Evolutionary conservation across 2,797 vertebrate species (phyloP), one percentile per base, ranked within the genome.

Genomic region (Novumbra hubbsi): DNA sequence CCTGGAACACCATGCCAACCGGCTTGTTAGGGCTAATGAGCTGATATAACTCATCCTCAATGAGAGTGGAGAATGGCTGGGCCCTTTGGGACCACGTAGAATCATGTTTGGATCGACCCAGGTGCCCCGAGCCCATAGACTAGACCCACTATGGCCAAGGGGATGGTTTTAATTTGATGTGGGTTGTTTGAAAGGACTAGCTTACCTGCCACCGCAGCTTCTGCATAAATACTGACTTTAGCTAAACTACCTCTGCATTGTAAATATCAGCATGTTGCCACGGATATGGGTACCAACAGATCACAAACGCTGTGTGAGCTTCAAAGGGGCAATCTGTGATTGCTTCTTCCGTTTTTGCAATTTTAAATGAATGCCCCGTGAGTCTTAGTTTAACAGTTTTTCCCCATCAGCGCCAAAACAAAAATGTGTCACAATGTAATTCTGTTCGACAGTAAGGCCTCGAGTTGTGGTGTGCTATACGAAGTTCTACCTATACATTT

Each of bases 1-100:
- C 32, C 70, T 28, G 66, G 73, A 30, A 62, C 74, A 74, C 78
- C 74, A 74, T 69, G 16, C 15, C 81, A 76, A 27, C 50, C 24
- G 48, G 68, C 81, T 90, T 78, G 50, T 89, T 89, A 90, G 77
- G 21, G 0, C 84, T 89, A 89, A 88, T 55, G 73, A 87, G 77
- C 71, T 21, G 2, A 77, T 34, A 78, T 84, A 78, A 78, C 67
- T 89, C 76, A 76, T 73, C 49, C 74, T 77, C 62, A 75, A 76
- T 76, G 50, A 83, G 76, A 55, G 64, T 48, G 67, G 67, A 38
- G 64, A n/a, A 24, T 5, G 30, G 52, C 27, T 19, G 5, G n/a
- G 30, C 24, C 45, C 38, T 27, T 34, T 41, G 62, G 16, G n/a
- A 5, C 19, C 60, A 19, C 27, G 4, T 7, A 32, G 32, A 2